These are phyloP conservation scores for Acanthaster planci DNA, from an alignment of 35 echinoderm and acorn worm species.

Conservation along the genomic window DNA sequence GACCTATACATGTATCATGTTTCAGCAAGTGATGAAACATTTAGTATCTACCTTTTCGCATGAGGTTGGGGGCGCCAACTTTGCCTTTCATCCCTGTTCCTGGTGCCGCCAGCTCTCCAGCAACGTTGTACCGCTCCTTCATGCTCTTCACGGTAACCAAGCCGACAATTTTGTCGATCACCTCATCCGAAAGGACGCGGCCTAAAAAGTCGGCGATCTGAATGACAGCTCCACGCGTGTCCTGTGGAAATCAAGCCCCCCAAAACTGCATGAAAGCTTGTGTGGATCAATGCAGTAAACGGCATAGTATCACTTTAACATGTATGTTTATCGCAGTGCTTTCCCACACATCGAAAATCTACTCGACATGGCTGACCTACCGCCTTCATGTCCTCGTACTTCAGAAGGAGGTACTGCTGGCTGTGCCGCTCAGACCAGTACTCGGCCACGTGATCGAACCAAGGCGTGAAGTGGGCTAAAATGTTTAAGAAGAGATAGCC, in stretches of 20 bases:
- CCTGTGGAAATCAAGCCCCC: neutral
- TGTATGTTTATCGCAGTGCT: neutral
- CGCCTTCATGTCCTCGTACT: slow-evolving; percentile 12
- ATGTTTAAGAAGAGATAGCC: no score
- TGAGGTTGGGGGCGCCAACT: no score
- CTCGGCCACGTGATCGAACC: slow-evolving; percentile 10
- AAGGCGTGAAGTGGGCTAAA: neutral
- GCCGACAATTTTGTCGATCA: neutral
- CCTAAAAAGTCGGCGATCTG: slow-evolving; percentile 20
- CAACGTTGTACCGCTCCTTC: neutral
- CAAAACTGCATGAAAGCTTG: no score
- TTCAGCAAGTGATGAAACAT: no score
- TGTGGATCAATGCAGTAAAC: no score
- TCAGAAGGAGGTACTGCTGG: neutral
- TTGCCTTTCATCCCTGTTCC: no score
- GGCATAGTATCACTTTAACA: no score
- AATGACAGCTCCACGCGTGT: slow-evolving; percentile 23
- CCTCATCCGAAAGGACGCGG: slow-evolving; percentile 17
- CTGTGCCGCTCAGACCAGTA: neutral
- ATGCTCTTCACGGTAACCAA: neutral
- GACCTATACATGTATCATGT: no score
- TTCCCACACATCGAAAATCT: neutral
- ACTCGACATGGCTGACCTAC: neutral
- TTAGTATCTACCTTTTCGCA: no score
- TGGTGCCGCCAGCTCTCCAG: neutral